These are phyloP conservation scores for Esperia sulphurella DNA, from an alignment of 2,888 invertebrate genomes.

Conservation along the genomic window DNA sequence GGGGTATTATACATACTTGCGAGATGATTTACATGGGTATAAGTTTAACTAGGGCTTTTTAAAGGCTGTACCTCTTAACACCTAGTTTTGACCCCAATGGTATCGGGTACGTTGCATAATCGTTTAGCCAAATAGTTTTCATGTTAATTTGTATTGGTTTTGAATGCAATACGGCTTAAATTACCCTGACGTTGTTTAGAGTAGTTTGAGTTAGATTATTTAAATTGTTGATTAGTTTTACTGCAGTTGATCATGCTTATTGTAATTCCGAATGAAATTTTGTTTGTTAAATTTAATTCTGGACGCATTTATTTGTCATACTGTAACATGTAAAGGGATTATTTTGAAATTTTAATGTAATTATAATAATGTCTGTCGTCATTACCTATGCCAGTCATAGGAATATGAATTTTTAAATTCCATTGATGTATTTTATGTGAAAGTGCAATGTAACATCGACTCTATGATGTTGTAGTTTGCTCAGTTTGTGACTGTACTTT, in stretches of 20 bases:
- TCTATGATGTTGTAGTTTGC: constrained; percentile 53
- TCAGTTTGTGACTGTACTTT: constrained; percentile 62
- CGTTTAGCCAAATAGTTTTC: constrained; percentile 41
- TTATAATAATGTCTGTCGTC: neutral
- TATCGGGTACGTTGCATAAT: constrained; percentile 31
- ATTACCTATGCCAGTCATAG: constrained; percentile 7
- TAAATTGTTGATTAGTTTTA: constrained; percentile 61
- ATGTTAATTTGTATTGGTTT: constrained; percentile 30
- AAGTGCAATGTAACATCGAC: constrained; percentile 42
- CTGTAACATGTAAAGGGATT: neutral
- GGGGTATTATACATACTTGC: too few species aligned
- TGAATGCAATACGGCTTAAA: neutral
- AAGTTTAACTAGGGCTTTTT: too few species aligned
- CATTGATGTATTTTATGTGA: constrained; percentile 56
- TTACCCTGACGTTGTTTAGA: constrained; percentile 19
- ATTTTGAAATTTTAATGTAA: constrained; percentile 10
- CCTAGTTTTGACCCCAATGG: constrained; percentile 23
- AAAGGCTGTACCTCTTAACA: constrained; percentile 22
- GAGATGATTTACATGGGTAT: too few species aligned
- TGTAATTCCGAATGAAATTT: constrained; percentile 19
- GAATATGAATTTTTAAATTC: constrained; percentile 36
- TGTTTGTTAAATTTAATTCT: constrained; percentile 30
- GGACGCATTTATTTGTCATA: too few species aligned
- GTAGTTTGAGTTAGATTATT: constrained; percentile 23
- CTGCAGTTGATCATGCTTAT: constrained; percentile 29